Percentiles rank a stretch among this genome's conserved stretches.
Conservation (phyloP, 2,113 vertebrate genomes). For the Megaptera novaeangliae region DNA sequence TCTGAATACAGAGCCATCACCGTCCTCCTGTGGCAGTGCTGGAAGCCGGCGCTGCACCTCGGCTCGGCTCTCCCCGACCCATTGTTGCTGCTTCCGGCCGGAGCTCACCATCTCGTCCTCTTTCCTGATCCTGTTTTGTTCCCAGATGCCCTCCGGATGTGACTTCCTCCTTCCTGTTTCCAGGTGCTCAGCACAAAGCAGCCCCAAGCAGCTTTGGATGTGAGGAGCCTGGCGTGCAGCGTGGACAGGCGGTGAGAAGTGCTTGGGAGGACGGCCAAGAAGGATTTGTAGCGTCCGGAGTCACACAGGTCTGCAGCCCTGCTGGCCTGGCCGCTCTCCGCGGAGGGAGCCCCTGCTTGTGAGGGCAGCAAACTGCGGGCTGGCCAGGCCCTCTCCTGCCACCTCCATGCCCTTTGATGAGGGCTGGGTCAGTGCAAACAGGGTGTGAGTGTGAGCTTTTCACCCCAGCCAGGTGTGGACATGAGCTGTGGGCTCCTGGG, state of each 20-base stretch:
- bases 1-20: not conserved
- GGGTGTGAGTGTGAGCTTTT: not conserved
- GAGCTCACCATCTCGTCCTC: not conserved
- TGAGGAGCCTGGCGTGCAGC: not conserved
- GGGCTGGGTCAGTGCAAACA: not conserved
- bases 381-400: not conserved
- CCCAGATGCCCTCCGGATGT: not conserved
- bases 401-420: not conserved
- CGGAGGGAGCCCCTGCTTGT: no score
- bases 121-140: not conserved
- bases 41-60: no score
- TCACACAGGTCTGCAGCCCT: not conserved
- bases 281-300: rapidly evolving
- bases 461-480: not conserved
- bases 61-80: not conserved
- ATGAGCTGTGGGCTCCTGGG: not conserved
- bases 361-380: not conserved
- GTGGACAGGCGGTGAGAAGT: rapidly evolving
- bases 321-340: not conserved
- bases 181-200: rapidly evolving
- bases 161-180: not conserved
- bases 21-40: not conserved
- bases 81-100: not conserved
- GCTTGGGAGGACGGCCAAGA: not conserved
- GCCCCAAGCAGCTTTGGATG: not conserved